Evolutionary conservation across 2,113 vertebrate species (phyloP).

Genomic region (Albula glossodonta): DNA sequence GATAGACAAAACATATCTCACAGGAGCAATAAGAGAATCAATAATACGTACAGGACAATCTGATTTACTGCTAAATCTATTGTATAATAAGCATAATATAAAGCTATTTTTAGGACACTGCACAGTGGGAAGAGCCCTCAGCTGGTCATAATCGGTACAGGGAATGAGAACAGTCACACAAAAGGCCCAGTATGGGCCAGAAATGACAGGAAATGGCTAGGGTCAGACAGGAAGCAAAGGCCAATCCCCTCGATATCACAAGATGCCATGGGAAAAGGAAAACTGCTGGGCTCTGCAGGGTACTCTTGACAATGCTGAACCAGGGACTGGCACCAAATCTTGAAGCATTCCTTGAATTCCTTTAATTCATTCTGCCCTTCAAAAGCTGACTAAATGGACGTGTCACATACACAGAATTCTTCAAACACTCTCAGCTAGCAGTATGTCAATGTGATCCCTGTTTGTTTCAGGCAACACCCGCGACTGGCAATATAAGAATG

Average conservation of each 20-base stretch:
- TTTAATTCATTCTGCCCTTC: neutral
- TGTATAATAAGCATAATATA: neutral
- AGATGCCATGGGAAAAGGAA: neutral
- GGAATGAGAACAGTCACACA: constrained; percentile 4
- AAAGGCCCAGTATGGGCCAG: neutral
- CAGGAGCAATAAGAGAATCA: neutral
- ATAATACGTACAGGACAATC: neutral
- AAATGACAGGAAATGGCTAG: neutral
- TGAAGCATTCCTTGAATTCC: neutral
- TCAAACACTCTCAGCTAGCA: neutral
- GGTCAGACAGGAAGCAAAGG: constrained; percentile 14
- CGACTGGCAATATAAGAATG: neutral
- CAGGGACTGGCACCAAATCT: neutral
- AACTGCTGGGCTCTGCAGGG: neutral
- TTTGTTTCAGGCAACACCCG: neutral
- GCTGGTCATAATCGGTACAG: constrained; percentile 7
- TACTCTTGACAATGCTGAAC: neutral
- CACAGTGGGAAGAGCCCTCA: neutral
- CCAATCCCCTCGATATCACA: neutral
- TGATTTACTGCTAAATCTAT: neutral
- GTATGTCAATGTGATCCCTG: neutral
- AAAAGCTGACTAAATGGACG: neutral
- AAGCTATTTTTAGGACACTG: neutral
- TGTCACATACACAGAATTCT: neutral
- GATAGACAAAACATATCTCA: neutral